Base-by-base conservation (phyloP, 92 coral and sea anemone species). In the Micromussa lordhowensis region DNA sequence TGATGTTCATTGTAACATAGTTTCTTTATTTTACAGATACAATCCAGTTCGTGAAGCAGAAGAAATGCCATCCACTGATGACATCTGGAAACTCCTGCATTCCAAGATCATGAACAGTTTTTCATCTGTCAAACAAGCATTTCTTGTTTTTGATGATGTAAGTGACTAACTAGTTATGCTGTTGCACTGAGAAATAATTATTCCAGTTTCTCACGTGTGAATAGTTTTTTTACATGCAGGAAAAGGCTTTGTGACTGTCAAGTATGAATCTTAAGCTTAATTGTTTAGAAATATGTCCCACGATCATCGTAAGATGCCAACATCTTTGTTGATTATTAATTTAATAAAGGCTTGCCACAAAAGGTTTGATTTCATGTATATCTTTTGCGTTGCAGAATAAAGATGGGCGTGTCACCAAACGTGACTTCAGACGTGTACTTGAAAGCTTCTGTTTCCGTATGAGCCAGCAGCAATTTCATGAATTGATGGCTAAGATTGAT, bases 111-210 rank as follows among this genome's bases (percentile, higher is more conserved):
- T 94, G 79, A 92, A 92, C 70, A 98, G 95, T 76, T 98, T 98
- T 85, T 81, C 96, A 16, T 94, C 98, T 9, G 92, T 98, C 75
- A 98, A 98, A 81, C 94, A 98, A 77, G 99, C 99, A n/a, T 97
- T 97, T 79, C 97, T 97, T 78, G 99, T 96, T 58, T 97, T 97
- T 94, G 99, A 97, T 91, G 98, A 96, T 88, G 99, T 97, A 94
- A 91, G 99, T 93, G 35, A 31, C 51, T 17, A 57, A n/a, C n/a
- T n/a, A n/a, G n/a, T n/a, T n/a, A n/a, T n/a, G n/a, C n/a, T n/a
- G n/a, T n/a, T n/a, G n/a, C n/a, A n/a, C n/a, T n/a, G n/a, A 40
- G 55, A 35, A 54, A 16, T 55, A 4, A 55, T 55, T 55, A 15
- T 44, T 11, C 51, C 51, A 44, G 51, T 44, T 44, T 0, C 51